Base-by-base conservation (phyloP, 2,113 vertebrate genomes). In the Ginglymostoma cirratum region DNA sequence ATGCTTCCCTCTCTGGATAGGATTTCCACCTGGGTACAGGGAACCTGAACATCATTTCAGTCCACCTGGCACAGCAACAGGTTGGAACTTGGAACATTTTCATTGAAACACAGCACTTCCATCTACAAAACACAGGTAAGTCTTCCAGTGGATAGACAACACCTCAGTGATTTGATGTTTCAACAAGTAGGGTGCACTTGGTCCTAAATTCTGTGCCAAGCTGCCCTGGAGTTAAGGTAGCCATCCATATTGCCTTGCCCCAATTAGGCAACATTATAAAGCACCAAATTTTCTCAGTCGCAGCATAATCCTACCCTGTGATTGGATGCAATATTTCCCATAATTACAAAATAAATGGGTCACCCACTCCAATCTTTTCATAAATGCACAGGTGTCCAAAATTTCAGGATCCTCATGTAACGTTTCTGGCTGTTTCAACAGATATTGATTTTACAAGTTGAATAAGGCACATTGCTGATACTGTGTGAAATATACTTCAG, bases 1-100 rank as follows among this genome's bases (percentile, higher is more conserved):
- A 34, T 90, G 87, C 87, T 90, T 90, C 87, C 87, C 87, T 90
- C 87, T 90, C 87, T 90, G 87, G 87, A 61, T 61, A 90, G 87
- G 87, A 90, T 90, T 90, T 90, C 52, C 87, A 90, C 27, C 14
- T 90, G 87, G 87, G 87, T 55, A 90, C 87, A 90, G 87, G 87
- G 87, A 90, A 90, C 48, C 52, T 55, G 52, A 90, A 90, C 27
- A 90, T 61, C 87, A 90, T 90, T 90, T 90, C 52, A 90, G 87
- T 90, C 87, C 87, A 90, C 48, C 87, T 90, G 52, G 52, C 52
- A 90, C 30, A 61, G 17, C 87, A 90, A 65, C 52, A 90, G 87
- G 27, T 34, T 90, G 52, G 87, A 90, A 65, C 24, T 61, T 30
- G 87, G 87, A 61, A 52, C 87, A 90, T 12, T 89, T 52, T 90